A percentile compares a stretch with the other conserved stretches of the same genome.
Conservation (phyloP, 2,888 invertebrate species). For the Eupeodes luniger region DNA sequence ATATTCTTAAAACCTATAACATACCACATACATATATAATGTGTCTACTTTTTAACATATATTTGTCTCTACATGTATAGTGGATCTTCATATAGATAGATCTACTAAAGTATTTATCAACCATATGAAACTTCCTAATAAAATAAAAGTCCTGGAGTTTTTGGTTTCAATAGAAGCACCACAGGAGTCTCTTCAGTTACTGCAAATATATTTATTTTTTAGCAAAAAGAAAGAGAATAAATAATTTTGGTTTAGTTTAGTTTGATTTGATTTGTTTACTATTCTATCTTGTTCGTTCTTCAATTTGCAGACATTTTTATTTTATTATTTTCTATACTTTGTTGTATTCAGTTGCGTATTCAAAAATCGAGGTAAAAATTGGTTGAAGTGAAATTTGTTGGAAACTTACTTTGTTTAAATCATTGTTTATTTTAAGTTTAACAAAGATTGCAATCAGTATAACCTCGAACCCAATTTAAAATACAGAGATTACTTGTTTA, state of each 20-base stretch:
- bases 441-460: too few species aligned
- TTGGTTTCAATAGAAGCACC: background rate
- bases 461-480: too few species aligned
- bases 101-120: conserved; percentile 9
- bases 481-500: too few species aligned
- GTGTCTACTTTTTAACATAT: background rate
- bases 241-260: background rate
- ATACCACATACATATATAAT: background rate
- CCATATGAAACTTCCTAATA: conserved; percentile 1
- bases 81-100: background rate
- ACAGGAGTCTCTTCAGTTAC: background rate
- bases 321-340: background rate
- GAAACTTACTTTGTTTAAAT: too few species aligned
- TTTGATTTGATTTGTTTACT: background rate
- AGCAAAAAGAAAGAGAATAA: background rate
- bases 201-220: background rate
- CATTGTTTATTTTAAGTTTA: too few species aligned
- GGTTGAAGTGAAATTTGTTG: background rate
- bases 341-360: background rate
- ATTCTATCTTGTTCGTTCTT: too few species aligned
- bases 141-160: background rate
- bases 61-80: background rate
- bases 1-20: background rate
- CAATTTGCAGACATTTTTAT: background rate
- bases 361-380: background rate